Evolutionary conservation across 2,888 invertebrate genomes (phyloP).

Genomic region (Caenorhabditis imperialis): DNA sequence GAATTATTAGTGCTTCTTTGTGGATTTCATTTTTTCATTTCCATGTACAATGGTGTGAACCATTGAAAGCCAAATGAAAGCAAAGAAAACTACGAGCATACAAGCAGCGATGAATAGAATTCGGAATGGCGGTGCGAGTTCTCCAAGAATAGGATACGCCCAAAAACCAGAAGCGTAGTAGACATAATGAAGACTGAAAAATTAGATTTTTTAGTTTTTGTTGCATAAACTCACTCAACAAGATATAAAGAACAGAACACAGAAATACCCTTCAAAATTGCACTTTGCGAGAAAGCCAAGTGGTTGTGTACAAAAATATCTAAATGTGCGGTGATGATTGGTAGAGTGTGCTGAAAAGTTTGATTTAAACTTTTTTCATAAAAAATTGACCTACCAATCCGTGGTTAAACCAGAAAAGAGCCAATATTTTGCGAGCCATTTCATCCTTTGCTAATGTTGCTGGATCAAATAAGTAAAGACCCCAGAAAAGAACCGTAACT

Average conservation of each 20-base stretch:
- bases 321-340: slow-evolving; percentile 67
- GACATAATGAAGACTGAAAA: slow-evolving; percentile 72
- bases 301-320: slow-evolving; percentile 68
- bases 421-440: slow-evolving; percentile 65
- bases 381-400: slow-evolving; percentile 61
- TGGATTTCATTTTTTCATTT: slow-evolving; percentile 16
- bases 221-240: slow-evolving; percentile 63
- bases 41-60: slow-evolving; percentile 18
- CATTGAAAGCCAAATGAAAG: slow-evolving; percentile 53
- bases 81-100: slow-evolving; percentile 59
- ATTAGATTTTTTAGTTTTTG: background rate
- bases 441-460: slow-evolving; percentile 65
- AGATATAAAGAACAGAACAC: slow-evolving; percentile 63
- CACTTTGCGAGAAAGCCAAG: slow-evolving; percentile 45
- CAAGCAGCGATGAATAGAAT: slow-evolving; percentile 67
- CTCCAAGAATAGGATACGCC: slow-evolving; percentile 75
- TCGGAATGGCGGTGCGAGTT: slow-evolving; percentile 61
- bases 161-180: slow-evolving; percentile 69
- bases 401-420: slow-evolving; percentile 72
- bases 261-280: slow-evolving; percentile 57
- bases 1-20: slow-evolving; percentile 22
- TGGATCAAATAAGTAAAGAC: slow-evolving; percentile 68
- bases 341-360: slow-evolving; percentile 72
- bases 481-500: slow-evolving; percentile 74
- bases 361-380: background rate